phyloP scores from a whole-genome alignment of 1,140 invertebrate species.

The Eurosta solidaginis region DNA sequence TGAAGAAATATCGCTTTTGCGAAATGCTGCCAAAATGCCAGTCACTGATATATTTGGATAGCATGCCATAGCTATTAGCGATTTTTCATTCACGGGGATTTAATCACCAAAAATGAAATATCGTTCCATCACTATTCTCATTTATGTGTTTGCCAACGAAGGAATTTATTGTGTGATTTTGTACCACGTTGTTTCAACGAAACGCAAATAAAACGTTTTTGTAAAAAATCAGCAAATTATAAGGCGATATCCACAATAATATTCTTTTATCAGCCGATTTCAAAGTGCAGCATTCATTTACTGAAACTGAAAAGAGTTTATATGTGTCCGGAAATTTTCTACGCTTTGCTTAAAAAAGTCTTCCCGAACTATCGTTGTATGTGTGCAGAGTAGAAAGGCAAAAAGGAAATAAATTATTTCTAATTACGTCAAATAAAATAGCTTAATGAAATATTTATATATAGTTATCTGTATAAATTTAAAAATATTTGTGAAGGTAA shows the following conservation, averaged over 20 bases:
- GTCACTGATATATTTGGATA: too few species aligned
- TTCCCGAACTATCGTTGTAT: neutral
- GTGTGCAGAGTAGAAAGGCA: neutral
- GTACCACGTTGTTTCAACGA: neutral
- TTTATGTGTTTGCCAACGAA: slow-evolving; percentile 11
- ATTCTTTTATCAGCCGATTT: neutral
- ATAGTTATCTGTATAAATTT: neutral
- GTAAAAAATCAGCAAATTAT: neutral
- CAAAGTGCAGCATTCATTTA: neutral
- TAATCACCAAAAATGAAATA: too few species aligned
- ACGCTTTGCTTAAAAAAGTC: neutral
- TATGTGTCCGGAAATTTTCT: neutral
- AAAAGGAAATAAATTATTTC: slow-evolving; percentile 4
- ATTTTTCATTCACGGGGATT: too few species aligned
- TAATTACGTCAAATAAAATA: slow-evolving; percentile 21
- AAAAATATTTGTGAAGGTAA: neutral
- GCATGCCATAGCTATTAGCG: too few species aligned
- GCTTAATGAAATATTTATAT: neutral
- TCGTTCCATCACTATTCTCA: too few species aligned
- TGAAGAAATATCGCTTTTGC: too few species aligned
- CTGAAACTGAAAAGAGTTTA: neutral
- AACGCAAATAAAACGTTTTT: neutral
- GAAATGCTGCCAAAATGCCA: too few species aligned
- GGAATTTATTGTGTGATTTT: neutral
- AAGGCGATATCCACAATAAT: neutral